A percentile compares a stretch with the other conserved stretches of the same genome.
Evolutionary conservation across 2,113 vertebrate species (phyloP).

Genomic region (Pseudois nayaur): DNA sequence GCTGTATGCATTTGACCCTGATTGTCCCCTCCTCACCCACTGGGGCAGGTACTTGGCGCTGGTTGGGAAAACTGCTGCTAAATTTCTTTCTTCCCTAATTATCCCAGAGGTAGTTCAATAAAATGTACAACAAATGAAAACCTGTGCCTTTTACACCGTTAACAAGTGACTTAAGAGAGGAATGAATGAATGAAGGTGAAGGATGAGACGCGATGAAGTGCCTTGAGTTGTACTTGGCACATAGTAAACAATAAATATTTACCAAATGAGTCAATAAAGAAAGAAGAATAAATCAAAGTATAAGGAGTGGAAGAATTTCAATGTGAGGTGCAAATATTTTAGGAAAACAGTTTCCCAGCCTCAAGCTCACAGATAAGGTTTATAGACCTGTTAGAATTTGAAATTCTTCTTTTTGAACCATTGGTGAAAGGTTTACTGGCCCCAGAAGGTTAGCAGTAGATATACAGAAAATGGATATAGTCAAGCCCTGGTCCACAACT

Average conservation of each 20-base stretch:
- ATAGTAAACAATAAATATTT: not conserved
- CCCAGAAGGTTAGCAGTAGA: not conserved
- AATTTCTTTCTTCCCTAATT: constrained; percentile 2
- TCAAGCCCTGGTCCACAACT: not conserved
- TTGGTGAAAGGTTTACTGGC: not conserved
- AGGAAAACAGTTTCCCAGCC: not conserved
- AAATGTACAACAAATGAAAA: not conserved
- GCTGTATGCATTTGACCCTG: not conserved
- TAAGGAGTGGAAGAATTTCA: not conserved
- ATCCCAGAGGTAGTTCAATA: not conserved
- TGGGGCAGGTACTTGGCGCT: not conserved
- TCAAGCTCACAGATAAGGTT: not conserved
- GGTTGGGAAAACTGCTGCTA: not conserved
- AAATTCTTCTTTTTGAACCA: constrained; percentile 17
- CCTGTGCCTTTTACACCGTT: not conserved
- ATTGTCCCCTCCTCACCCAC: not conserved
- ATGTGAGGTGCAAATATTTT: not conserved
- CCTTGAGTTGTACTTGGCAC: not conserved
- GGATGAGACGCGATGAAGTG: not conserved
- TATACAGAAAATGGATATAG: not conserved
- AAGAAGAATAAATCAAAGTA: not conserved
- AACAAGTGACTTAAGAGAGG: not conserved
- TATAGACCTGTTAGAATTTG: not conserved
- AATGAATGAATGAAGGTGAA: not conserved
- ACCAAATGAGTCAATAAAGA: not conserved